Evolutionary conservation across 2,888 invertebrate species (phyloP).

Genomic region (Dexiosoma caninum): DNA sequence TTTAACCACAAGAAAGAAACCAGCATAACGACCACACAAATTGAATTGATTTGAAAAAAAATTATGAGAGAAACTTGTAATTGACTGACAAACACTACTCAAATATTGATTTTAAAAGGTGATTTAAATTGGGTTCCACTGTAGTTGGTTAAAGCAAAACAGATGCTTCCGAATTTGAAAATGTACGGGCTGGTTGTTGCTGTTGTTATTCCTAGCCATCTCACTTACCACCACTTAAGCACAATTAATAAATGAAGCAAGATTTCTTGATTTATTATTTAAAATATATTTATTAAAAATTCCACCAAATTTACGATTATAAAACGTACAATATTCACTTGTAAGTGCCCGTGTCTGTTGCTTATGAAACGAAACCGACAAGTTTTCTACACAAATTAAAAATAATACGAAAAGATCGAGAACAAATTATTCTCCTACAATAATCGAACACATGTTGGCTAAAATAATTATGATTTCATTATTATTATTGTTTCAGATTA

Average conservation of each 20-base stretch:
- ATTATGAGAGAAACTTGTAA: background rate
- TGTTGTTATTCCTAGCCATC: background rate
- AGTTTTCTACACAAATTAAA: background rate
- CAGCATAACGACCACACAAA: slow-evolving; percentile 28
- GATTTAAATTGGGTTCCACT: background rate
- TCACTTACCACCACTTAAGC: background rate
- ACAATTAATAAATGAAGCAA: background rate
- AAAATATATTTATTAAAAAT: background rate
- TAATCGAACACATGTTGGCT: slow-evolving; percentile 44
- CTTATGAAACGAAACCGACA: no score
- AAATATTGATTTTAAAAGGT: background rate
- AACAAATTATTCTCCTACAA: background rate
- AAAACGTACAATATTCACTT: background rate
- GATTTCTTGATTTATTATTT: background rate
- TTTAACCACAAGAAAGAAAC: background rate
- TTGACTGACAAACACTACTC: background rate
- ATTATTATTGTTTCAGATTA: slow-evolving; percentile 24
- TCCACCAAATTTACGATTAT: no score
- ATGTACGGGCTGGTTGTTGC: background rate
- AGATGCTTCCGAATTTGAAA: background rate
- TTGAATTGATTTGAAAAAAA: background rate
- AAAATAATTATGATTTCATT: slow-evolving; percentile 40
- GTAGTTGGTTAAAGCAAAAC: background rate
- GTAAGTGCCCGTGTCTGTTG: background rate
- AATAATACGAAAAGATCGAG: background rate